phyloP scores from a whole-genome alignment of 2,113 vertebrate genomes.

The Ondatra zibethicus region DNA sequence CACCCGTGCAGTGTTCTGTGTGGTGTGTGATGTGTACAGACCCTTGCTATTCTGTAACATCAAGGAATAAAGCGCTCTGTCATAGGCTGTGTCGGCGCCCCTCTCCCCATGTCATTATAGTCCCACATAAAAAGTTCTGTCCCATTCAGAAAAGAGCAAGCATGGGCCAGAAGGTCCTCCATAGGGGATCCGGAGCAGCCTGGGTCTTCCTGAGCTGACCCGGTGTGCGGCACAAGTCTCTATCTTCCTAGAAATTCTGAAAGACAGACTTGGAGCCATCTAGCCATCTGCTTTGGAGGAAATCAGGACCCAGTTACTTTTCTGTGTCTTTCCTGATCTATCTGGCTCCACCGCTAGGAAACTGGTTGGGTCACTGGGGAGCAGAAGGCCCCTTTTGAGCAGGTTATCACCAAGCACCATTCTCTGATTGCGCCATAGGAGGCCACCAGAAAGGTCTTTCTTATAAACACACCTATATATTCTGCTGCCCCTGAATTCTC shows the following conservation, averaged over 20 bases:
- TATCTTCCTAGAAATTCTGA: not conserved
- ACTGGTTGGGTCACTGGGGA: not conserved
- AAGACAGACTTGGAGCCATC: not conserved
- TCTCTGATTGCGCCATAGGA: not conserved
- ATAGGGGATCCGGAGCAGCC: not conserved
- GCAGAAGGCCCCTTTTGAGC: not conserved
- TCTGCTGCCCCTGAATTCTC: not conserved
- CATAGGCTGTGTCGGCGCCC: constrained; percentile 8
- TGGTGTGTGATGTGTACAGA: constrained; percentile 61
- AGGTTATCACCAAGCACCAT: not conserved
- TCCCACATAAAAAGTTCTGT: not conserved
- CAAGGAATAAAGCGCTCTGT: constrained; percentile 76
- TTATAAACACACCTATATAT: no score
- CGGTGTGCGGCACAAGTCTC: not conserved
- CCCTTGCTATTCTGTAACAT: constrained; percentile 46
- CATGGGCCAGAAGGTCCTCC: not conserved
- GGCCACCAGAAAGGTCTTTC: not conserved
- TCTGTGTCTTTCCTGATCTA: not conserved
- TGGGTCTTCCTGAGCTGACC: not conserved
- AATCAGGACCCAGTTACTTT: not conserved
- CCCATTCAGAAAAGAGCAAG: not conserved
- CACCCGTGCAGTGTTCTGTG: constrained; percentile 5
- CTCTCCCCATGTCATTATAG: not conserved
- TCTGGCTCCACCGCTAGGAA: not conserved
- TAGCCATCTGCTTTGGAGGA: no score